These are phyloP conservation scores for Nineta flava DNA, from an alignment of 2,888 invertebrate genomes.

Conservation along the genomic window DNA sequence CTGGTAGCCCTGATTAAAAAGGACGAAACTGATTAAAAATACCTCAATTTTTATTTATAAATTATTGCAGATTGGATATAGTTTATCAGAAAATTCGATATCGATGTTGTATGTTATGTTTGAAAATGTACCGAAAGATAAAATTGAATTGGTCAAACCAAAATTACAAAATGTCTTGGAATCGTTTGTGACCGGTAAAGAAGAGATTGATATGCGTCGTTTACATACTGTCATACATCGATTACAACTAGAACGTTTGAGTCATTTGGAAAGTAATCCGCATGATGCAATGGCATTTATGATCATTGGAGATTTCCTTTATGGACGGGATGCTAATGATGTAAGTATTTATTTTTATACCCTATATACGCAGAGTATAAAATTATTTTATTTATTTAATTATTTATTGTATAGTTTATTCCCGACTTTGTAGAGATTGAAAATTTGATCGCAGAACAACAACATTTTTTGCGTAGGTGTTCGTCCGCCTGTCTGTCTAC, in stretches of 20 bases:
- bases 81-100: slow-evolving; percentile 55
- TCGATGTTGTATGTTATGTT: slow-evolving; percentile 53
- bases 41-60: too few relatives aligned
- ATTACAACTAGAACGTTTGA: slow-evolving; percentile 49
- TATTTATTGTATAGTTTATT: not conserved
- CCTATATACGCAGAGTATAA: not conserved
- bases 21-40: too few relatives aligned
- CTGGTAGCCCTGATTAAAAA: too few relatives aligned
- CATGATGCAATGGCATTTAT: slow-evolving; percentile 61
- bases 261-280: slow-evolving; percentile 58
- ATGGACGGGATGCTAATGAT: slow-evolving; percentile 55
- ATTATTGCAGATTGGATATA: slow-evolving; percentile 44
- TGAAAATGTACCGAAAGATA: slow-evolving; percentile 56
- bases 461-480: too few relatives aligned
- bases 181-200: slow-evolving; percentile 27
- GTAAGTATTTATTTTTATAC: slow-evolving; percentile 39
- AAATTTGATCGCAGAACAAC: too few relatives aligned
- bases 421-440: too few relatives aligned
- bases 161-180: slow-evolving; percentile 34
- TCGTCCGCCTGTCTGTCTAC: too few relatives aligned
- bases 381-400: not conserved
- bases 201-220: slow-evolving; percentile 56
- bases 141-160: slow-evolving; percentile 43
- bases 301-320: slow-evolving; percentile 69
- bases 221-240: slow-evolving; percentile 56